Conservation (phyloP, 2,888 invertebrate genomes). For the Melanchra persicariae region DNA sequence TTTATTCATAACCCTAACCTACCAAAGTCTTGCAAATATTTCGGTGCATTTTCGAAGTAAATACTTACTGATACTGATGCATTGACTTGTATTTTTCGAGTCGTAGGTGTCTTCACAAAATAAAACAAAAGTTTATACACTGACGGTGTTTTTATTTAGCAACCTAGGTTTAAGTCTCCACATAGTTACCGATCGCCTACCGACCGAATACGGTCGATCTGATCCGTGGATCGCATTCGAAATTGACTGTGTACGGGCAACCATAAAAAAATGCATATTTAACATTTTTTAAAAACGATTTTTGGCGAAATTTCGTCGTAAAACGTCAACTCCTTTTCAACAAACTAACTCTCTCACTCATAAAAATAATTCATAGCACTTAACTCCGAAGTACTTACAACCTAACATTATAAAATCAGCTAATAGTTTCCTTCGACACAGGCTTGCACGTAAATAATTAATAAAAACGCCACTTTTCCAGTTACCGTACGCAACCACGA, state of each 20-base stretch:
- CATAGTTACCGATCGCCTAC: no score
- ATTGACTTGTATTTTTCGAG: not conserved
- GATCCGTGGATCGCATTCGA: no score
- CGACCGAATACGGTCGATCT: no score
- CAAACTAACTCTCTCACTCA: slow-evolving; percentile 23
- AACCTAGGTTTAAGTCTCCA: no score
- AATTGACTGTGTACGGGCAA: no score
- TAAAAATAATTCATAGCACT: slow-evolving; percentile 39
- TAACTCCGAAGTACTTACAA: slow-evolving; percentile 25
- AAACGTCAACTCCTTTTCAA: slow-evolving; percentile 10
- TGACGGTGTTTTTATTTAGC: not conserved
- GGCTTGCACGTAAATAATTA: slow-evolving; percentile 55
- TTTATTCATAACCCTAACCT: not conserved
- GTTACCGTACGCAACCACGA: slow-evolving; percentile 26
- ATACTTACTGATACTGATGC: no score
- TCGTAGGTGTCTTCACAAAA: not conserved
- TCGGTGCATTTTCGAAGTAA: not conserved
- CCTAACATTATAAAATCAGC: slow-evolving; percentile 46
- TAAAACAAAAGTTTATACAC: not conserved
- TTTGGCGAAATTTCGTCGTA: not conserved
- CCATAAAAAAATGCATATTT: not conserved
- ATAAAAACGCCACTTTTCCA: slow-evolving; percentile 49
- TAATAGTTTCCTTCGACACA: slow-evolving; percentile 59
- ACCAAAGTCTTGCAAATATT: no score
- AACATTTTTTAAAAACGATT: not conserved